Conservation (phyloP, 2,888 invertebrate genomes). For the Dolichomitus sp. region DNA sequence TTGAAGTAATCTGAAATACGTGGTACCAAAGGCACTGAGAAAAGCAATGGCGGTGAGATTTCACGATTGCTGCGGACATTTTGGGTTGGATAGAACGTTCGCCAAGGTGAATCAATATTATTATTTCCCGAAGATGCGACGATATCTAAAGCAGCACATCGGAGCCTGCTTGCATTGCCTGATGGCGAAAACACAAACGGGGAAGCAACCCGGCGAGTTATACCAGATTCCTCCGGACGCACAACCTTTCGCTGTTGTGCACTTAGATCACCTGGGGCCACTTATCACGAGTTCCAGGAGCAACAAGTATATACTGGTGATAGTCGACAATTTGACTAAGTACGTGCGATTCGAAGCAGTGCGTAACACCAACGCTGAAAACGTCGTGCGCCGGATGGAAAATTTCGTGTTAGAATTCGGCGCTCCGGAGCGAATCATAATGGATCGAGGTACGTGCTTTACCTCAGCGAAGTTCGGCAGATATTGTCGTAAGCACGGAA, state of each 20-base stretch:
- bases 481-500: neutral
- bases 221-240: conserved; percentile 66
- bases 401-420: conserved; percentile 45
- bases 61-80: too few species aligned
- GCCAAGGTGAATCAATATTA: too few species aligned
- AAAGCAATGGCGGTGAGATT: too few species aligned
- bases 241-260: conserved; percentile 64
- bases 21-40: too few species aligned
- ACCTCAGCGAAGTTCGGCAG: neutral
- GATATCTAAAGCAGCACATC: too few species aligned
- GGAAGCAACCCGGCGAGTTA: conserved; percentile 67
- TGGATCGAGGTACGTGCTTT: neutral
- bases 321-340: conserved; percentile 56
- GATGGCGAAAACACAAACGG: conserved; percentile 50
- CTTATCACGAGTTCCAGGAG: conserved; percentile 56
- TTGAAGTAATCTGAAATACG: too few species aligned
- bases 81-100: too few species aligned
- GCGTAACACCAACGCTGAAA: conserved; percentile 40
- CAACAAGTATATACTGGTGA: conserved; percentile 60
- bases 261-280: conserved; percentile 69
- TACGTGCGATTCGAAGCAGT: conserved; percentile 64
- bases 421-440: neutral
- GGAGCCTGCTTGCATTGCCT: conserved; percentile 71
- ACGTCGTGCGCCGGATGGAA: conserved; percentile 59
- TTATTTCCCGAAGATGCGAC: too few species aligned